Base-by-base conservation (phyloP, 2,888 invertebrate species). In the Rotaria magnacalcarata region DNA sequence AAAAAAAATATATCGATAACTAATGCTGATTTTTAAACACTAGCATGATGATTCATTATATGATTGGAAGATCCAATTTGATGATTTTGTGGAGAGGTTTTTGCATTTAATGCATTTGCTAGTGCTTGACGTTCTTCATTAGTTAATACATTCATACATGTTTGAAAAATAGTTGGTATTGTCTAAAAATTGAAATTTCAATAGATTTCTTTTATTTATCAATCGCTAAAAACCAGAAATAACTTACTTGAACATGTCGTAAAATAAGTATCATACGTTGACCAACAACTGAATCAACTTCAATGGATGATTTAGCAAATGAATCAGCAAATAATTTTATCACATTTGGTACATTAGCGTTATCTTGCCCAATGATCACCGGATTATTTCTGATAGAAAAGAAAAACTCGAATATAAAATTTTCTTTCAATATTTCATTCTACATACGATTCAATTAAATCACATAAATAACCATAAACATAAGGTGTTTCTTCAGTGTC, bases 401-500 rank as follows among this genome's bases (percentile, higher is more conserved):
- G 1, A 67, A 47, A 84, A 10, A n/a, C 16, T 41, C 24, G 8
- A 86, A 16, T 0, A 54, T 21, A 54, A 21, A 21, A 54, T 2
- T 21, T 21, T 21, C 21, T 4, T 21, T 21, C 1, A 50, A 8
- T 4, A 54, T 2, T 54, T 21, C 21, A 3, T 88, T 50, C 85
- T 86, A 87, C 89, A 89, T 88, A 91, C 91, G 94, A 93, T 91
- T 96, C 96, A 88, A 97, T 94, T 88, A 98, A 93, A 92, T 97
- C 97, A 92, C 97, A 97, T 88, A 99, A 93, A 91, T 97, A 95
- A 87, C 95, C 95, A 91, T 97, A 99, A 88, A 99, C 95, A 90
- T 96, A 95, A 47, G 95, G 95, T 85, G 97, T 95, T 92, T 99
- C 99, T 89, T 97, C 98, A 24, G 94, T 93, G 91, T 99, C 99